Evolutionary conservation across 2,113 vertebrate genomes (phyloP).

Genomic region (Periophthalmodon schlosseri): DNA sequence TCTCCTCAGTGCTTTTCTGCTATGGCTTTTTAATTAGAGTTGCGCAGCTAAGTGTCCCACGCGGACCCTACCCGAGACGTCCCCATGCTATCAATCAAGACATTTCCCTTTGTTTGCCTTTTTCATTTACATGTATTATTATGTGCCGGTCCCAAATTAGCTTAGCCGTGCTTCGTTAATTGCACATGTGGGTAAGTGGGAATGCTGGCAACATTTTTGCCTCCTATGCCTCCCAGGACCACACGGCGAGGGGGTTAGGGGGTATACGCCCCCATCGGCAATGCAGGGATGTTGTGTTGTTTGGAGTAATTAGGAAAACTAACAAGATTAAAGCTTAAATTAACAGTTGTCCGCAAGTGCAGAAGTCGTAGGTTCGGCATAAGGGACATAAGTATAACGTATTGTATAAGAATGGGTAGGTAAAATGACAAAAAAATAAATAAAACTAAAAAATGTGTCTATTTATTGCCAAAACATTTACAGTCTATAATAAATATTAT

Average conservation of each 20-base stretch:
- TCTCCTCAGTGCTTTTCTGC: constrained; percentile 64
- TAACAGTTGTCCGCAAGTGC: constrained; percentile 16
- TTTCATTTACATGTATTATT: constrained; percentile 74
- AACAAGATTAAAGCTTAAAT: constrained; percentile 55
- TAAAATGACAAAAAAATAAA: no score
- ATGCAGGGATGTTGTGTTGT: constrained; percentile 58
- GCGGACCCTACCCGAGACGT: constrained; percentile 61
- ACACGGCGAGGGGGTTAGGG: constrained; percentile 63
- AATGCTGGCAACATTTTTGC: constrained; percentile 74
- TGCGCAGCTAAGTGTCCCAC: constrained; percentile 73
- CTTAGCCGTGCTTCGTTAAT: constrained; percentile 69
- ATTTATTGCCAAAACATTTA: no score
- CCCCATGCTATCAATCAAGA: constrained; percentile 73
- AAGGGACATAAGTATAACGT: constrained; percentile 3
- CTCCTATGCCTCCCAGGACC: constrained; percentile 69
- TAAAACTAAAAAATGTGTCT: no score
- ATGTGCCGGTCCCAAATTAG: constrained; percentile 76
- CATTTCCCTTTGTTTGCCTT: constrained; percentile 73
- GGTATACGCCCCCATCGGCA: constrained; percentile 51
- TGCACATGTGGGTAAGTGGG: constrained; percentile 71
- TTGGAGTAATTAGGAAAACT: constrained; percentile 72
- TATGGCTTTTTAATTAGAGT: constrained; percentile 82
- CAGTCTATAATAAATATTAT: no score
- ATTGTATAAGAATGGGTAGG: background rate
- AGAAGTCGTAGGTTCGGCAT: constrained; percentile 5